Conservation (phyloP, 2,888 invertebrate genomes). For the Malthinus seriepunctatus region DNA sequence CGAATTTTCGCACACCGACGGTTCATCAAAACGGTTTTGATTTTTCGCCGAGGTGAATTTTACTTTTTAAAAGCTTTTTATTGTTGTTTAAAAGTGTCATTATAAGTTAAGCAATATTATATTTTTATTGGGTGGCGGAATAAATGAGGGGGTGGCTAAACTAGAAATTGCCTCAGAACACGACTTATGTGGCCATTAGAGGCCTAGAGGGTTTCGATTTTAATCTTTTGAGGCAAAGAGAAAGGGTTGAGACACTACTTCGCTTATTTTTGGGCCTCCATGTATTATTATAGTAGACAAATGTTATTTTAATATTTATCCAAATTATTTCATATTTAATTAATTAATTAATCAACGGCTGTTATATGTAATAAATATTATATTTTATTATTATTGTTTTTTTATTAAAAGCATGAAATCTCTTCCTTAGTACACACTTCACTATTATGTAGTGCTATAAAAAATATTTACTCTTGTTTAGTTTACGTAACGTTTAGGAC, state of each 20-base stretch:
- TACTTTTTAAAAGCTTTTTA: neutral
- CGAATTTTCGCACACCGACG: conserved; percentile 41
- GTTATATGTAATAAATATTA: conserved; percentile 23
- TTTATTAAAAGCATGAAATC: neutral
- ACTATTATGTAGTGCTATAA: too few species aligned
- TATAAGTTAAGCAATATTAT: too few species aligned
- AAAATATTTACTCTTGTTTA: too few species aligned
- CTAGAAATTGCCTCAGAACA: too few species aligned
- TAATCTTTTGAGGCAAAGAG: too few species aligned
- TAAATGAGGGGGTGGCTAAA: too few species aligned
- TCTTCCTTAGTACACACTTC: too few species aligned
- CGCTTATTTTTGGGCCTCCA: neutral
- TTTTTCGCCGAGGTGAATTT: conserved; percentile 43
- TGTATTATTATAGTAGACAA: neutral
- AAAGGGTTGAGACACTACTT: too few species aligned
- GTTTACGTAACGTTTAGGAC: too few species aligned
- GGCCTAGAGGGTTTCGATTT: too few species aligned
- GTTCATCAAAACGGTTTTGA: conserved; percentile 46
- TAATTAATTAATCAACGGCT: conserved; percentile 20
- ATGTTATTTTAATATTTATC: conserved; percentile 13
- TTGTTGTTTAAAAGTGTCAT: neutral
- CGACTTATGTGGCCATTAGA: too few species aligned
- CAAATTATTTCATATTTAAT: conserved; percentile 1
- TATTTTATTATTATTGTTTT: conserved; percentile 22
- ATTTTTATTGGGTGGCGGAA: too few species aligned